phyloP scores from a whole-genome alignment of 2,888 invertebrate genomes.

The Drosophila peninsularis region DNA sequence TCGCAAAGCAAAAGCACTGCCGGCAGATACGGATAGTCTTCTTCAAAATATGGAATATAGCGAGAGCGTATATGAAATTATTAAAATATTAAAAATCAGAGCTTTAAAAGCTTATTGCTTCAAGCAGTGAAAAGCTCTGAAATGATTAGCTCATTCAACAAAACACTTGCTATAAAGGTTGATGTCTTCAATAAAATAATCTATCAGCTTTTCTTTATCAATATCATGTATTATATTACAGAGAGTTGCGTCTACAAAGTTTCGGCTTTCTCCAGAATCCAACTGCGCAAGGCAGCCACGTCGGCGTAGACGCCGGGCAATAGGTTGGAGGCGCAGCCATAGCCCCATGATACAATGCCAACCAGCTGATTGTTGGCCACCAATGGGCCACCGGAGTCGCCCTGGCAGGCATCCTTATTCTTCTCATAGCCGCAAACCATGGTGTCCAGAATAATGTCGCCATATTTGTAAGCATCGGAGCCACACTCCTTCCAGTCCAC shows the following conservation, averaged over 20 bases:
- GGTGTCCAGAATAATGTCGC: conserved; percentile 47
- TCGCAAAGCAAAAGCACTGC: neutral
- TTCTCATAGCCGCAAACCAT: conserved; percentile 78
- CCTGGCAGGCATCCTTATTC: conserved; percentile 79
- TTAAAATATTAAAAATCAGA: too few relatives aligned
- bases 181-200: neutral
- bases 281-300: conserved; percentile 58
- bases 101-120: conserved; percentile 6
- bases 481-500: conserved; percentile 46
- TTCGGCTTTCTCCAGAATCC: conserved; percentile 58
- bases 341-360: conserved; percentile 83
- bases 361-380: conserved; percentile 61
- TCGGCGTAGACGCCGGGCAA: conserved; percentile 78
- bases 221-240: neutral
- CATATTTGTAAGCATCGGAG: conserved; percentile 66
- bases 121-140: neutral
- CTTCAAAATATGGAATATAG: neutral
- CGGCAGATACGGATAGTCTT: neutral
- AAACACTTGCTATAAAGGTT: conserved; percentile 10
- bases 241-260: conserved; percentile 21
- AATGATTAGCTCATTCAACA: too few relatives aligned
- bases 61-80: too few relatives aligned
- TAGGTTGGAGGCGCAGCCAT: conserved; percentile 68
- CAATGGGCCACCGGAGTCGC: conserved; percentile 83
- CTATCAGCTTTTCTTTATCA: conserved; percentile 1